Evolutionary conservation across 2,113 vertebrate species (phyloP).

Genomic region (Orthonyx spaldingii): DNA sequence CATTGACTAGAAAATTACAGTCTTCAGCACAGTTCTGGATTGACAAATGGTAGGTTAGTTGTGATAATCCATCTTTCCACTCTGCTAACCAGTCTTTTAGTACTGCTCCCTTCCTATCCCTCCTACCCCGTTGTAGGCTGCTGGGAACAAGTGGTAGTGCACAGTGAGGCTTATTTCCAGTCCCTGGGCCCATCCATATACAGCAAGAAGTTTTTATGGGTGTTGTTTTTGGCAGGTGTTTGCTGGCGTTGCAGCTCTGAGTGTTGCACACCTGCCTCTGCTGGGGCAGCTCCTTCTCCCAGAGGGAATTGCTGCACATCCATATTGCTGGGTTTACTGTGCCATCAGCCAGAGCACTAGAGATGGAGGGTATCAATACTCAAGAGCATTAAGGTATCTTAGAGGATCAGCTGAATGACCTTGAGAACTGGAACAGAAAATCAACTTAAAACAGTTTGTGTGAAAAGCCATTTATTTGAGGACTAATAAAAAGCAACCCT

Average conservation of each 20-base stretch:
- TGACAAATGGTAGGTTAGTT: conserved; percentile 68
- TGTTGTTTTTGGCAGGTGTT: neutral
- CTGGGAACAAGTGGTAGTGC: neutral
- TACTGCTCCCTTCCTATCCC: neutral
- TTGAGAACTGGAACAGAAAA: conserved; percentile 47
- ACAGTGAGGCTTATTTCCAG: neutral
- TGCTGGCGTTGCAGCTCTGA: neutral
- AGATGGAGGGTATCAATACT: neutral
- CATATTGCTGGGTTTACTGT: neutral
- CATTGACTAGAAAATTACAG: conserved; percentile 65
- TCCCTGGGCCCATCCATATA: rapidly evolving
- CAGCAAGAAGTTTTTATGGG: neutral
- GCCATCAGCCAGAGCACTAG: neutral
- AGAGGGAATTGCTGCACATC: neutral
- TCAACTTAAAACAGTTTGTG: conserved; percentile 22
- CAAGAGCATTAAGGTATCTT: neutral
- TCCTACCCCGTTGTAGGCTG: neutral
- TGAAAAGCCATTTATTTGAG: conserved; percentile 53
- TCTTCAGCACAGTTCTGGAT: conserved; percentile 38
- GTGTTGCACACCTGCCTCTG: neutral
- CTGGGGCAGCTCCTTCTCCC: neutral
- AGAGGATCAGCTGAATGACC: conserved; percentile 36
- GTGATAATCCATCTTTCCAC: conserved; percentile 54
- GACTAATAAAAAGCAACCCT: conserved; percentile 15
- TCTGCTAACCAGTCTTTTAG: conserved; percentile 47